A percentile compares a stretch with the other conserved stretches of the same genome.
These are phyloP conservation scores for Acanthurus leucopareius DNA, from an alignment of 2,797 vertebrate species.

Conservation along the genomic window DNA sequence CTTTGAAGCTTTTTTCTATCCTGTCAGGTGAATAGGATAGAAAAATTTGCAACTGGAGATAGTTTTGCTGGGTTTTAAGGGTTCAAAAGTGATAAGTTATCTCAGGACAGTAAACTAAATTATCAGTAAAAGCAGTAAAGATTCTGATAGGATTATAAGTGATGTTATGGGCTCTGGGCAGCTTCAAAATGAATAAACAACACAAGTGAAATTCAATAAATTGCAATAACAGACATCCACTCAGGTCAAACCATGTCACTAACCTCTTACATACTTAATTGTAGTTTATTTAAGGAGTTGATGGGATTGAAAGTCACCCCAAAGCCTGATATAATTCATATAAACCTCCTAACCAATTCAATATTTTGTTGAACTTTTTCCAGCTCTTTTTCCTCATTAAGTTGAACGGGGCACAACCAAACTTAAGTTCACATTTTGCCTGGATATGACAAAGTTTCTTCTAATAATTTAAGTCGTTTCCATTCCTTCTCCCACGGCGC, in stretches of 20 bases:
- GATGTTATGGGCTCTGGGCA: background rate
- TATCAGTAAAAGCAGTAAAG: too few relatives aligned
- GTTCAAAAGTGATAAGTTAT: too few relatives aligned
- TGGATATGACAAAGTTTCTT: background rate
- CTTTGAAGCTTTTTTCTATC: too few relatives aligned
- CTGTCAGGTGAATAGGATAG: too few relatives aligned
- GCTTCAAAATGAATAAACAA: background rate
- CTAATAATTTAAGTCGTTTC: background rate
- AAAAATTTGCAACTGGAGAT: too few relatives aligned
- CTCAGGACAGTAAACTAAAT: too few relatives aligned
- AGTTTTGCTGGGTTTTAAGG: too few relatives aligned
- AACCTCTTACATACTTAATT: background rate
- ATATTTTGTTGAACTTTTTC: background rate
- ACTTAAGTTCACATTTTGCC: background rate
- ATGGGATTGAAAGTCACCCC: background rate
- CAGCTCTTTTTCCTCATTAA: background rate
- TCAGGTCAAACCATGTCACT: background rate
- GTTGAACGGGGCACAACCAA: background rate
- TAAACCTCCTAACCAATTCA: background rate
- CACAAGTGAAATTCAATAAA: background rate
- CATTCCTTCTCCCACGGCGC: slow-evolving; percentile 3
- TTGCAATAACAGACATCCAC: background rate
- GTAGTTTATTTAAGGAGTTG: background rate
- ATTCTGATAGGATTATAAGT: too few relatives aligned
- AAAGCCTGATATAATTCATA: background rate